Evolutionary conservation across 2,113 vertebrate genomes (phyloP).

Genomic region (Picathartes gymnocephalus): DNA sequence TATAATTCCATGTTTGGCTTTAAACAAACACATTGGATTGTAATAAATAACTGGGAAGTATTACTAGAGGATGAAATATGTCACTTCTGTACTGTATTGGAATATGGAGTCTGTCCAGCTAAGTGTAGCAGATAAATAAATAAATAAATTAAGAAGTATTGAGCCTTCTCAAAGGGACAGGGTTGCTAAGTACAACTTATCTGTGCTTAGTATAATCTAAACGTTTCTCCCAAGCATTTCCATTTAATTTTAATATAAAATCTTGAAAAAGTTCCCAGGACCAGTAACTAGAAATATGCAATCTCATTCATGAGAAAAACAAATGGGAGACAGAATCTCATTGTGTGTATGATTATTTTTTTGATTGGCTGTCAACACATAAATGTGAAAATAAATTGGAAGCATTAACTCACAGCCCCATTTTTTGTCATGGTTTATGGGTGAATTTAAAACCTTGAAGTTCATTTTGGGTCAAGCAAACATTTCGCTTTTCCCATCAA

Average conservation of each 20-base stretch:
- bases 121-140: conserved; percentile 32
- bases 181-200: conserved; percentile 3
- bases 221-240: conserved; percentile 9
- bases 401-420: background rate
- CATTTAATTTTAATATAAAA: conserved; percentile 16
- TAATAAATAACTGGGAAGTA: background rate
- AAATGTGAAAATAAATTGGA: conserved; percentile 39
- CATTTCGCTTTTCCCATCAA: background rate
- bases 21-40: background rate
- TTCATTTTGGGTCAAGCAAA: conserved; percentile 54
- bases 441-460: conserved; percentile 18
- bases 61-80: background rate
- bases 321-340: conserved; percentile 37
- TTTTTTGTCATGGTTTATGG: conserved; percentile 29
- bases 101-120: conserved; percentile 24
- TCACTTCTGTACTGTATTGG: conserved; percentile 14
- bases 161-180: conserved; percentile 4
- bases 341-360: conserved; percentile 33
- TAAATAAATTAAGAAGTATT: conserved; percentile 27
- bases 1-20: background rate
- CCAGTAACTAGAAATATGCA: background rate
- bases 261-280: background rate
- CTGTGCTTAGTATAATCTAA: background rate
- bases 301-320: conserved; percentile 44
- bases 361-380: conserved; percentile 42